Conservation (phyloP, 2,888 invertebrate species). For the Chironomus tentans region DNA sequence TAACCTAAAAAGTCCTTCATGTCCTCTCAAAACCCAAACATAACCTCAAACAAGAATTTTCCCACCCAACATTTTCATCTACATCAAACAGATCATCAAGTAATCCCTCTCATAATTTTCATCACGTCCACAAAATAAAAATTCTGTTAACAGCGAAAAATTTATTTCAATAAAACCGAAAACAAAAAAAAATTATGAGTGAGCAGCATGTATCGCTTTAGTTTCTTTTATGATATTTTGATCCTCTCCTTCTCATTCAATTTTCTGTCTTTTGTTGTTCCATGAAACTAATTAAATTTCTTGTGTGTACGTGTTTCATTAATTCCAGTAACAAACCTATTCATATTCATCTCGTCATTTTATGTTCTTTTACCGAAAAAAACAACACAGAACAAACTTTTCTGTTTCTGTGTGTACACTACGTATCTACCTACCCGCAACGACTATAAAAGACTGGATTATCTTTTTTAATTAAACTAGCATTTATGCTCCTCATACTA, state of each 20-base stretch:
- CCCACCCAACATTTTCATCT: too few relatives aligned
- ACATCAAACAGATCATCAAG: background rate
- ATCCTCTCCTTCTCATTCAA: background rate
- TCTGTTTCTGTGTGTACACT: background rate
- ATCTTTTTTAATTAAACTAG: conserved; percentile 27
- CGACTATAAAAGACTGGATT: conserved; percentile 22
- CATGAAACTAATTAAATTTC: conserved; percentile 23
- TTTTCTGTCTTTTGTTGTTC: background rate
- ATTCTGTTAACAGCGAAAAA: background rate
- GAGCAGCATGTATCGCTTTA: too few relatives aligned
- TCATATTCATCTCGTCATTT: conserved; percentile 21
- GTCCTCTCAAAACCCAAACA: too few relatives aligned
- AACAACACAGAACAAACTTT: background rate
- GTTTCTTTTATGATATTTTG: too few relatives aligned
- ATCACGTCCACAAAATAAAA: conserved; percentile 13
- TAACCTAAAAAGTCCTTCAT: too few relatives aligned
- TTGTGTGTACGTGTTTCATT: conserved; percentile 18
- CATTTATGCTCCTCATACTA: background rate
- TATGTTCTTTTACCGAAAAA: background rate
- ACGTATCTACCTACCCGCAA: background rate
- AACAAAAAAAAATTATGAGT: background rate
- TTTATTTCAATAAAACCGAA: conserved; percentile 14
- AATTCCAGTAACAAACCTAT: background rate
- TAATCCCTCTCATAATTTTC: conserved; percentile 1
- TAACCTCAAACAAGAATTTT: too few relatives aligned